Base-by-base conservation (phyloP, 2,113 vertebrate species). In the Salvelinus namaycush region DNA sequence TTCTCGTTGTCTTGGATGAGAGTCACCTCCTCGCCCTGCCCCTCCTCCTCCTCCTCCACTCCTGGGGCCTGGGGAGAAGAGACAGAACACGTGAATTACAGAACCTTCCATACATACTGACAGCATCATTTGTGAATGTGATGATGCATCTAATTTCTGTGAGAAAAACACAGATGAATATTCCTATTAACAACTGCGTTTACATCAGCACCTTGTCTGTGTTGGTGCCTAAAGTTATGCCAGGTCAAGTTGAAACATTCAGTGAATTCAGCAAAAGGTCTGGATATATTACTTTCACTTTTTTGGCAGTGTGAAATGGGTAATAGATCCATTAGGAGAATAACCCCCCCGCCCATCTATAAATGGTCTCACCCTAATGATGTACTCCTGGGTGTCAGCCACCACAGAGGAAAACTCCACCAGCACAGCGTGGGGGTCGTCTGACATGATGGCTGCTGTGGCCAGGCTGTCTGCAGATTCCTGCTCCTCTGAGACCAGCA, bases 381-480 rank as follows among this genome's bases (percentile, higher is more conserved):
- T 99, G 86, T 99, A 99, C 74, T 99, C 98, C 91, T 99, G 98
- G 14, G 98, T 99, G 83, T 99, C 96, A 0, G 98, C 97, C 87
- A 99, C 98, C 84, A 99, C 94, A 0, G 98, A 99, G 0, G 98
- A 99, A 57, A 99, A 99, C 89, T 99, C 98, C 3, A 99, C 98
- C 89, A 99, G 84, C 9, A 99, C 94, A 0, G 97, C 95, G 9
- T 97, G 96, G 0, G 97, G 96, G 73, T 99, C 97, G 6, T 99
- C 96, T 0, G 95, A 88, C 1, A 96, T 92, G 1, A 97, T 93
- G 0, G 96, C 80, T 1, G 95, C 90, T 1, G 90, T 83, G 7
- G 94, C 90, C 5, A 95, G 75, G 54, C 84, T 86, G 73, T 95
- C 94, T 0, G 89, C 87, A 0, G 94, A 82, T 0, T 90, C 90